phyloP scores from a whole-genome alignment of 2,113 vertebrate genomes.

The Clarias gariepinus region DNA sequence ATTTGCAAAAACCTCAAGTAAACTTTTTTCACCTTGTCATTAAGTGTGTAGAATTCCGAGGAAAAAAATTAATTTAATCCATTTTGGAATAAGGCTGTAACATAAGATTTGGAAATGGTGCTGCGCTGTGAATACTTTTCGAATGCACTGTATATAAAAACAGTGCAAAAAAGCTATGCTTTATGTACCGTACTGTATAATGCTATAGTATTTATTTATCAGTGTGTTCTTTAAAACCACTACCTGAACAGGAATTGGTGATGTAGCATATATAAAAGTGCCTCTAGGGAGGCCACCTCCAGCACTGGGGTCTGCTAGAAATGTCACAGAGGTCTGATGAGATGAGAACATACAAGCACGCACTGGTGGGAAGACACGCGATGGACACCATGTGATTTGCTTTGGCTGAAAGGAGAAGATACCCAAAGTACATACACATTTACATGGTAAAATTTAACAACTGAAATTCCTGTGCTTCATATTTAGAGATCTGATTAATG shows the following conservation, averaged over 20 bases:
- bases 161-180: background rate
- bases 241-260: constrained; percentile 91
- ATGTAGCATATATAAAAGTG: constrained; percentile 96
- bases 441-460: background rate
- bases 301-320: constrained; percentile 94
- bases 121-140: too few relatives aligned
- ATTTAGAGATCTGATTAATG: constrained; percentile 7
- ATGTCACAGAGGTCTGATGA: constrained; percentile 91
- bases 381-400: constrained; percentile 95
- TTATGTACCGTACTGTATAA: background rate
- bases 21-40: too few relatives aligned
- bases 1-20: too few relatives aligned
- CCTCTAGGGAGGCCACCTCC: constrained; percentile 93
- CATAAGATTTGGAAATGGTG: too few relatives aligned
- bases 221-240: background rate
- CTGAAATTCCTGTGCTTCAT: background rate
- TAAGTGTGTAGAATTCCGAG: too few relatives aligned
- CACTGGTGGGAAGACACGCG: constrained; percentile 91
- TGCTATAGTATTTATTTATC: background rate
- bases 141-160: too few relatives aligned
- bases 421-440: background rate
- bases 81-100: too few relatives aligned
- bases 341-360: constrained; percentile 99
- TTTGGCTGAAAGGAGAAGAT: constrained; percentile 78
- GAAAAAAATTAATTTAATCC: too few relatives aligned